Evolutionary conservation across 1,140 invertebrate species (phyloP), one percentile per base, ranked within the genome.

Genomic region (Drosophila arizonae): DNA sequence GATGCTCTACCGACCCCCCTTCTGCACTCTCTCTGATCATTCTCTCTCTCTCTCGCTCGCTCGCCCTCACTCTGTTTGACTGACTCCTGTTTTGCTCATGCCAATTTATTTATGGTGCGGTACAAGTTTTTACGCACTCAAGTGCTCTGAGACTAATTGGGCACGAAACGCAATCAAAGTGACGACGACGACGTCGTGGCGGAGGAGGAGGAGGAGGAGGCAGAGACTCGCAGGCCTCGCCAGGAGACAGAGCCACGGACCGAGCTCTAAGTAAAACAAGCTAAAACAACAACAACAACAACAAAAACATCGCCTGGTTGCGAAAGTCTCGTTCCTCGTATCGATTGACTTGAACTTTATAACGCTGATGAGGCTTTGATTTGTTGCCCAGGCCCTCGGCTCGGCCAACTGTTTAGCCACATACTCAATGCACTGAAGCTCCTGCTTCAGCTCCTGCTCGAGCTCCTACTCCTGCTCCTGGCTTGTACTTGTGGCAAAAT

Each of bases 51-150:
- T 55, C 51, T 17, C n/a, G 8, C 33, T 17, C 41, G 43, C 41
- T 57, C 21, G 3, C 13, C 21, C 26, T 17, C 51, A 33, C n/a
- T 10, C 64, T 60, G 48, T 39, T 56, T 78, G 70, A 17, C 15
- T 76, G 79, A 69, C 81, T 86, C 82, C 84, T 79, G 84, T 87
- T 77, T 89, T 80, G 77, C 84, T 88, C 85, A 67, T 84, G 84
- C 85, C 86, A 87, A 79, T 90, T 90, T 90, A 90, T 90, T 90
- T 90, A 90, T 90, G 86, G 86, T 90, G 87, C 87, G 82, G 81
- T 90, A 90, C 86, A 90, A 90, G 81, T 90, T 90, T 90, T 90
- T 90, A 90, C 86, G 86, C 86, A 90, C 81, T 90, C 86, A 88
- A 88, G 86, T 86, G 86, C 81, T 90, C 82, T 90, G 87, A 90